These are phyloP conservation scores for Pseudomyrmex dendroicus DNA, from an alignment of 1,140 invertebrate species.

Conservation along the genomic window DNA sequence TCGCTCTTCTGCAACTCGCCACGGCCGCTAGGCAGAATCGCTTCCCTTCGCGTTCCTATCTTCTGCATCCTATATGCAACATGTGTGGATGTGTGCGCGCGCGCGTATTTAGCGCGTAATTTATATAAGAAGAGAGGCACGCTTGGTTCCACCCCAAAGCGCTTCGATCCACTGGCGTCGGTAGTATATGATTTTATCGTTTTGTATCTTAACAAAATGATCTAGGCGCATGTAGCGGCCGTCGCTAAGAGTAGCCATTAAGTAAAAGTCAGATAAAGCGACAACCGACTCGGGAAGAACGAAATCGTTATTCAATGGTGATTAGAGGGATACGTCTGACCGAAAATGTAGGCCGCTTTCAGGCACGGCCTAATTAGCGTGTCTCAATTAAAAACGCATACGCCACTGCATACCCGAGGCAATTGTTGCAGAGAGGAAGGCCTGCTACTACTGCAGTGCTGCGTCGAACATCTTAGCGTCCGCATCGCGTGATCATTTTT, in stretches of 20 bases:
- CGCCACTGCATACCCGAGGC: slow-evolving; percentile 81
- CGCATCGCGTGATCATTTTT: slow-evolving; percentile 64
- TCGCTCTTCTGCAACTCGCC: slow-evolving; percentile 72
- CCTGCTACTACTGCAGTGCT: slow-evolving; percentile 77
- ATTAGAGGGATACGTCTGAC: background rate
- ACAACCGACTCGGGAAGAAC: background rate
- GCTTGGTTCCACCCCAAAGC: slow-evolving; percentile 85
- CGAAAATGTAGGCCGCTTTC: slow-evolving; percentile 36
- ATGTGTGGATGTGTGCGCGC: slow-evolving; percentile 64
- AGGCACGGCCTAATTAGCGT: slow-evolving; percentile 69
- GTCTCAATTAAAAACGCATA: slow-evolving; percentile 80
- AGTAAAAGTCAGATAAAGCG: too few relatives aligned
- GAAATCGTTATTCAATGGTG: background rate
- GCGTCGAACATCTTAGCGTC: slow-evolving; percentile 82
- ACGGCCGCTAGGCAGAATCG: slow-evolving; percentile 71
- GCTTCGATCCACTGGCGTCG: slow-evolving; percentile 81
- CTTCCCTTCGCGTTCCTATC: slow-evolving; percentile 78
- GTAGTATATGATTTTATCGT: slow-evolving; percentile 49
- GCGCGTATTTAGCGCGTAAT: slow-evolving; percentile 83
- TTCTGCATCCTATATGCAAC: slow-evolving; percentile 35
- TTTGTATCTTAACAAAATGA: background rate
- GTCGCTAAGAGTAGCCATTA: background rate
- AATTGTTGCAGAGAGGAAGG: slow-evolving; percentile 82
- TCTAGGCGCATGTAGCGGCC: background rate
- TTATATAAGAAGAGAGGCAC: slow-evolving; percentile 84